These are phyloP conservation scores for Caiman crocodilus DNA, from an alignment of 2,797 vertebrate genomes.

Conservation along the genomic window DNA sequence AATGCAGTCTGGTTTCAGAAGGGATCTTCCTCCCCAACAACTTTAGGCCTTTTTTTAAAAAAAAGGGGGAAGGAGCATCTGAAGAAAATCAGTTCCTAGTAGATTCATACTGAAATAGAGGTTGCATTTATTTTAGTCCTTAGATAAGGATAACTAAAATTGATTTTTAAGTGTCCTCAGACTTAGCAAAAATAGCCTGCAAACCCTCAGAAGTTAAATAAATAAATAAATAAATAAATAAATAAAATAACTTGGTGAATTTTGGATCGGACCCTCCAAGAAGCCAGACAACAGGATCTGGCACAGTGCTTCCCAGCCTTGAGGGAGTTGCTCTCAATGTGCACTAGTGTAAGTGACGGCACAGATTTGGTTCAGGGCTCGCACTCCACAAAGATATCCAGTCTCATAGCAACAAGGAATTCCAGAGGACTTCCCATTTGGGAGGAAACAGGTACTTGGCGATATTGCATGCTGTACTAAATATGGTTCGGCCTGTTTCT, in stretches of 20 bases:
- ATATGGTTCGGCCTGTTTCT: background rate
- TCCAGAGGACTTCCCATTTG: conserved; percentile 65
- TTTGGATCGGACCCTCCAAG: background rate
- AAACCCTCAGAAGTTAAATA: background rate
- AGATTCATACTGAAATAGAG: background rate
- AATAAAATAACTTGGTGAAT: background rate
- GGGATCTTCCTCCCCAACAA: no score
- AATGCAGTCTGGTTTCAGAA: background rate
- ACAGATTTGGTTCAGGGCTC: conserved; percentile 41
- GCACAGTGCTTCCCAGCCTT: background rate
- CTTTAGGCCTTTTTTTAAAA: conserved; percentile 18
- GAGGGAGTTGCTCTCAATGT: background rate
- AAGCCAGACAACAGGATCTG: background rate
- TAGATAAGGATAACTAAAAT: background rate
- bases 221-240: background rate
- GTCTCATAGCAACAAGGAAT: conserved; percentile 73
- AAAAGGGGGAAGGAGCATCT: no score
- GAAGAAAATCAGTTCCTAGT: no score
- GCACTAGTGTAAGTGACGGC: conserved; percentile 37
- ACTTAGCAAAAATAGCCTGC: background rate
- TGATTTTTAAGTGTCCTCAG: conserved; percentile 1
- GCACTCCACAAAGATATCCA: conserved; percentile 22
- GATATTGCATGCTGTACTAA: conserved; percentile 26
- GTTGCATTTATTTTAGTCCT: background rate
- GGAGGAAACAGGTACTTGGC: conserved; percentile 66